Evolutionary conservation across 2,888 invertebrate genomes (phyloP).

Genomic region (Trissolcus japonicus): DNA sequence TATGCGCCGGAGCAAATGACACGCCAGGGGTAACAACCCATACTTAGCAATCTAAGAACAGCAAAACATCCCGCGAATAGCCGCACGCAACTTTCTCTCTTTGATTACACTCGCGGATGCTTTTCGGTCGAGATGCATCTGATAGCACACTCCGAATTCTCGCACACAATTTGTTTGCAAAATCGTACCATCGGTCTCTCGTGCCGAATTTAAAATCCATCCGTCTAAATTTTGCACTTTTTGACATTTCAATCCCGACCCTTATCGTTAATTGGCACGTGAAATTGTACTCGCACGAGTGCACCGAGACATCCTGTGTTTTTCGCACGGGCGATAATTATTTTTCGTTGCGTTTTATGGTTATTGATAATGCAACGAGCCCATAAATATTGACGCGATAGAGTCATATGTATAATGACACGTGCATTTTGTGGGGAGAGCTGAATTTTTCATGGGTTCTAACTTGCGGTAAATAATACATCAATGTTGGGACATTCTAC

Average conservation of each 20-base stretch:
- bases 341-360: slow-evolving; percentile 34
- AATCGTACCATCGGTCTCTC: background rate
- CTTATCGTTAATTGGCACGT: no score
- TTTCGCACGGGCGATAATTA: slow-evolving; percentile 2
- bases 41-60: slow-evolving; percentile 71
- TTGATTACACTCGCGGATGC: slow-evolving; percentile 33
- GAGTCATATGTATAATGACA: slow-evolving; percentile 32
- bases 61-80: slow-evolving; percentile 52
- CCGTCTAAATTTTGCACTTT: slow-evolving; percentile 35
- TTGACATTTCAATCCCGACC: no score
- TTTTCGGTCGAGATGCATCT: slow-evolving; percentile 1
- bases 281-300: background rate
- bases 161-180: background rate
- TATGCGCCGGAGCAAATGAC: slow-evolving; percentile 71
- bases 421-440: slow-evolving; percentile 36
- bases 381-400: slow-evolving; percentile 51
- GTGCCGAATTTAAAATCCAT: background rate
- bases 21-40: slow-evolving; percentile 74
- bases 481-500: slow-evolving; percentile 42
- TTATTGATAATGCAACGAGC: slow-evolving; percentile 44
- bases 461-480: slow-evolving; percentile 44
- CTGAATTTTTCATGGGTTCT: slow-evolving; percentile 45
- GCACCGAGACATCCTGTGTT: slow-evolving; percentile 1
- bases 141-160: no score
- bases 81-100: slow-evolving; percentile 62